A percentile compares a stretch with the other conserved stretches of the same genome.
Evolutionary conservation across 2,888 invertebrate genomes (phyloP).

Genomic region (Oxyteleia sp.): DNA sequence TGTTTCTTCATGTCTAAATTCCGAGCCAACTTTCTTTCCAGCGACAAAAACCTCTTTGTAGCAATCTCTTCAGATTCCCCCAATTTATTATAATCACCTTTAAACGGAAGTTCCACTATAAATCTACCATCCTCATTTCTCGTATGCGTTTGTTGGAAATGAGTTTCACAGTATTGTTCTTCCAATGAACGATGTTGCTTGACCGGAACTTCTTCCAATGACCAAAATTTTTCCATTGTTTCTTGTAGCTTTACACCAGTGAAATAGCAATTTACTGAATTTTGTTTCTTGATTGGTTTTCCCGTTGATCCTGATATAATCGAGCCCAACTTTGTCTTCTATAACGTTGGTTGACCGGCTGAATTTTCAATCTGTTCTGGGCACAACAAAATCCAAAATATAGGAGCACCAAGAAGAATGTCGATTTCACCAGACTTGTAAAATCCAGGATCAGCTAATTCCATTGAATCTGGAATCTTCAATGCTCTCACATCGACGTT

Average conservation of each 20-base stretch:
- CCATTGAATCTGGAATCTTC: not conserved
- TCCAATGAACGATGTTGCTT: slow-evolving; percentile 23
- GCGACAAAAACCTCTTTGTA: slow-evolving; percentile 18
- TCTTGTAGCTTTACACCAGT: not conserved
- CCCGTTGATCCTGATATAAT: not conserved
- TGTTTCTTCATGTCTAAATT: slow-evolving; percentile 1
- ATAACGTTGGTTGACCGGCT: not conserved
- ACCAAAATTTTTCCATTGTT: not conserved
- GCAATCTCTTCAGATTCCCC: slow-evolving; percentile 22
- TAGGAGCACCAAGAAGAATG: not conserved
- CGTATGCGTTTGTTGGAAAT: slow-evolving; percentile 39
- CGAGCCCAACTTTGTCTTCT: not conserved
- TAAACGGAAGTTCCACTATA: slow-evolving; percentile 23
- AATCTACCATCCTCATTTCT: slow-evolving; percentile 53
- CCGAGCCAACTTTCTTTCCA: slow-evolving; percentile 12
- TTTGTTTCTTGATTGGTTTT: not conserved
- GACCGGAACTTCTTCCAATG: not conserved
- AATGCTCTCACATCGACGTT: not conserved
- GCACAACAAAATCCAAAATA: not conserved
- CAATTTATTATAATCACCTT: slow-evolving; percentile 9
- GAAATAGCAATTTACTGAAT: not conserved
- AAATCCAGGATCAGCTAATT: slow-evolving; percentile 2
- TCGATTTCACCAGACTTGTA: not conserved
- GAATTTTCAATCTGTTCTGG: not conserved
- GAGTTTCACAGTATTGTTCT: slow-evolving; percentile 66